A percentile compares a stretch with the other conserved stretches of the same genome.
Conservation (phyloP, 2,113 vertebrate genomes). For the Orycteropus afer region DNA sequence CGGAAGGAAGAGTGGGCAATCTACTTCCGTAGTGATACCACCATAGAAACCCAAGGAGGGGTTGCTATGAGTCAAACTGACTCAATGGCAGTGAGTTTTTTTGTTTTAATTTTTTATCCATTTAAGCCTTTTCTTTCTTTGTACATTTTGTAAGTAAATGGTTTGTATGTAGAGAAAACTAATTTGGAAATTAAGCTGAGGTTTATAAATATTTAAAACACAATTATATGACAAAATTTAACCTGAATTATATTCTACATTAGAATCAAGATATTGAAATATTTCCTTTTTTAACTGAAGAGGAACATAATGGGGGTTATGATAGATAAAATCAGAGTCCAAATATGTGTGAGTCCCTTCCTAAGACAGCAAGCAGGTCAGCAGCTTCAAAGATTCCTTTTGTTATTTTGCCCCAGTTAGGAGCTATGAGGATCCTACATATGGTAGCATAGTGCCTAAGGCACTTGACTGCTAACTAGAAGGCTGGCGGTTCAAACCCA, state of each 20-base stretch:
- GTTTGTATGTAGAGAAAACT: background rate
- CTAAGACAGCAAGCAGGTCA: background rate
- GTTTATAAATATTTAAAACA: conserved; percentile 30
- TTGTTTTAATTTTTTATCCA: conserved; percentile 44
- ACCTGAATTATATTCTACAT: background rate
- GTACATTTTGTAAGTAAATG: conserved; percentile 1
- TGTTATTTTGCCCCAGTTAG: background rate
- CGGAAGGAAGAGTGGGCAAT: too few relatives aligned
- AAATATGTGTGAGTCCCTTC: background rate
- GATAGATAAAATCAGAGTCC: background rate
- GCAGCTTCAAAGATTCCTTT: too few relatives aligned
- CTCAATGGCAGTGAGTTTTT: too few relatives aligned
- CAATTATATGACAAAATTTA: background rate
- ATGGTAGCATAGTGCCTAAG: too few relatives aligned
- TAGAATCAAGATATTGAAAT: background rate
- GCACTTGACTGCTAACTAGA: too few relatives aligned
- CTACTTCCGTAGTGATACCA: too few relatives aligned
- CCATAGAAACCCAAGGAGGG: too few relatives aligned
- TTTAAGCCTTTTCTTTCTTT: conserved; percentile 1
- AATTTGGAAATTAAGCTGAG: conserved; percentile 17
- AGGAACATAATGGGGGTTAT: background rate
- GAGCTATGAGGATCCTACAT: too few relatives aligned
- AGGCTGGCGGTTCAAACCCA: too few relatives aligned
- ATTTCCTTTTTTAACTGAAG: background rate
- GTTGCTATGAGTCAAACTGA: too few relatives aligned